Percentiles rank a stretch among this genome's conserved stretches.
phyloP scores from a whole-genome alignment of 2,888 invertebrate genomes.

The Hecatera dysodea region DNA sequence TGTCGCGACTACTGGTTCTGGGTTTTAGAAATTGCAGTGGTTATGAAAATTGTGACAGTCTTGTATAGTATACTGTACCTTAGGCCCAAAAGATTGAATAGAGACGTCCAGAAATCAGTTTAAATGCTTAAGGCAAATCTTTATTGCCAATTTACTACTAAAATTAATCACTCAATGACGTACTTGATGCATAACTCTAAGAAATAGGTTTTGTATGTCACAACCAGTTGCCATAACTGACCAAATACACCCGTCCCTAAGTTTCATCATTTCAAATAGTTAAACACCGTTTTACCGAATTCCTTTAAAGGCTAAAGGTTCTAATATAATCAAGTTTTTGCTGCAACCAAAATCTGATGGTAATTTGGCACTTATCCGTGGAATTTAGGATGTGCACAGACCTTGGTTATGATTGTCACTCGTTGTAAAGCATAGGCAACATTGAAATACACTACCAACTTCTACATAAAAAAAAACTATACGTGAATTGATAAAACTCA shows the following conservation, averaged over 20 bases:
- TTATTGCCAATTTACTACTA: not conserved
- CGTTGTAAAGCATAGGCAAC: not conserved
- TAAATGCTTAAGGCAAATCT: not conserved
- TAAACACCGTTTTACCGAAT: constrained; percentile 39
- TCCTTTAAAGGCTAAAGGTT: constrained; percentile 35
- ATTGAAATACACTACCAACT: not conserved
- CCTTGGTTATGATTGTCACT: not conserved
- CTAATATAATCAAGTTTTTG: constrained; percentile 53
- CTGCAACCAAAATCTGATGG: constrained; percentile 39
- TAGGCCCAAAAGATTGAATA: not conserved
- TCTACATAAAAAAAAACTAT: too few relatives aligned
- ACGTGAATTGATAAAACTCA: too few relatives aligned
- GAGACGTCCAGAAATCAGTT: not conserved
- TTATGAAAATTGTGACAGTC: too few relatives aligned
- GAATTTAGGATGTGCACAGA: constrained; percentile 21
- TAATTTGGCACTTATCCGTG: constrained; percentile 28
- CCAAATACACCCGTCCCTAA: not conserved
- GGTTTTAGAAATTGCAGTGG: too few relatives aligned
- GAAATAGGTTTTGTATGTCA: constrained; percentile 24
- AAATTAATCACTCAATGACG: constrained; percentile 4
- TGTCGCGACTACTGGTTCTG: too few relatives aligned
- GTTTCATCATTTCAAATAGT: constrained; percentile 47
- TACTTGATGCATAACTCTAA: constrained; percentile 10
- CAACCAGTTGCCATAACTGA: not conserved
- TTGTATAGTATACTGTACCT: too few relatives aligned